Conservation (phyloP, 2,113 vertebrate genomes). For the Phrynosoma blainvillii region DNA sequence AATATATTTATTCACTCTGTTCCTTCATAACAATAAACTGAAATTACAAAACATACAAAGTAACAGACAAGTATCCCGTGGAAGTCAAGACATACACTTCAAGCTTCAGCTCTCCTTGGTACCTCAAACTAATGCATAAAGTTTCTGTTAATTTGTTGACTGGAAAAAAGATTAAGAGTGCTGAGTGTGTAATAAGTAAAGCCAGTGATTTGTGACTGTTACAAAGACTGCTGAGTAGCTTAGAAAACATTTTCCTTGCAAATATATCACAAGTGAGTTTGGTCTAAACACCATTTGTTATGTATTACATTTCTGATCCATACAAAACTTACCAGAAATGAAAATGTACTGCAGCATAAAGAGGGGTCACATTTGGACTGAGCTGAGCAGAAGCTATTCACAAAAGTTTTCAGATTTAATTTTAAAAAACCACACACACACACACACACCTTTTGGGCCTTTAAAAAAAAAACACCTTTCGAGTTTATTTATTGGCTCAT, state of each 20-base stretch:
- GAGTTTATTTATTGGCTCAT: neutral
- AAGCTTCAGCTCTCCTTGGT: constrained; percentile 42
- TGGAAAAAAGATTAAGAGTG: constrained; percentile 29
- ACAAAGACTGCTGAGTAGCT: neutral
- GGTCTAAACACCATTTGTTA: neutral
- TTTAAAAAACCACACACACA: too few relatives aligned
- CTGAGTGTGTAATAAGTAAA: constrained; percentile 37
- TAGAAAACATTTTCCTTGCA: constrained; percentile 40
- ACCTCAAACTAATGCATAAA: constrained; percentile 35
- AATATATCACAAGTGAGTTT: constrained; percentile 31
- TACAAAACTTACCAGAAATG: neutral
- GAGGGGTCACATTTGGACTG: neutral
- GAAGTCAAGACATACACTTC: constrained; percentile 32
- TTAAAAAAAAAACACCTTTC: neutral
- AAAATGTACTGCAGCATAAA: neutral
- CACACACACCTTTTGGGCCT: too few relatives aligned
- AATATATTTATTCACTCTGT: constrained; percentile 43
- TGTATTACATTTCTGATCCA: neutral
- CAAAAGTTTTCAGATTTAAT: neutral
- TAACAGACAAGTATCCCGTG: constrained; percentile 29
- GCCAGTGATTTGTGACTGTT: constrained; percentile 21
- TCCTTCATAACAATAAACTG: constrained; percentile 35
- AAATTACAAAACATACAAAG: constrained; percentile 54
- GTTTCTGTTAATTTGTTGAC: constrained; percentile 28
- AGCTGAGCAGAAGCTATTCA: neutral